phyloP scores from a whole-genome alignment of 53 echinoderm and acorn worm species.

The Echinometra lucunter region DNA sequence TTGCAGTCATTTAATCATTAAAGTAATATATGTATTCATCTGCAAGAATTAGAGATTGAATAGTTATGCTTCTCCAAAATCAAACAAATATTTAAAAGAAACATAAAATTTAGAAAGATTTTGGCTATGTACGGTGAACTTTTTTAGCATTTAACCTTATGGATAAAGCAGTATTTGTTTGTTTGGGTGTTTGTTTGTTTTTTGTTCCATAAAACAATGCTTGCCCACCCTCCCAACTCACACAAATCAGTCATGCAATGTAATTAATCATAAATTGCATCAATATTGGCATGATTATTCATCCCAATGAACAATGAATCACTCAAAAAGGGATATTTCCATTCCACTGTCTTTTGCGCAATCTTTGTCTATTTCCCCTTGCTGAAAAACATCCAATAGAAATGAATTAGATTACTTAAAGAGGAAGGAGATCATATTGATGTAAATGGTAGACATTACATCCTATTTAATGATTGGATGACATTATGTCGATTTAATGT shows the following conservation, averaged over 20 bases:
- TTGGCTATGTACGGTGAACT: background rate
- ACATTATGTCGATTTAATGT: background rate
- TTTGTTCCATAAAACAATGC: background rate
- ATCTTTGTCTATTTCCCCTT: background rate
- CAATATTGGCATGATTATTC: background rate
- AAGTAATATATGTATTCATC: too few relatives aligned
- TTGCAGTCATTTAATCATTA: too few relatives aligned
- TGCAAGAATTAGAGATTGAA: background rate
- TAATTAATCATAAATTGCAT: background rate
- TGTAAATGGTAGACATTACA: background rate
- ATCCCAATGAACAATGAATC: background rate
- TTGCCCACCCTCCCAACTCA: background rate
- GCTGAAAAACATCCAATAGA: background rate
- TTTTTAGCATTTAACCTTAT: too few relatives aligned
- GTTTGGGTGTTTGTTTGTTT: too few relatives aligned
- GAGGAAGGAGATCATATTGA: conserved; percentile 15
- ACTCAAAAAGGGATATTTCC: background rate
- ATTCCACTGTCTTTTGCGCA: background rate
- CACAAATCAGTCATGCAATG: background rate
- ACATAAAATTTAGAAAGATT: too few relatives aligned
- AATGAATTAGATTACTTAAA: background rate
- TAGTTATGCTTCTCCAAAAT: background rate
- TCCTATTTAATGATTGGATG: background rate
- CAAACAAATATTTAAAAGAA: background rate
- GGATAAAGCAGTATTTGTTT: background rate